A percentile compares a stretch with the other conserved stretches of the same genome.
Evolutionary conservation across 2,888 invertebrate genomes (phyloP).

Genomic region (Calliopum simillimum): DNA sequence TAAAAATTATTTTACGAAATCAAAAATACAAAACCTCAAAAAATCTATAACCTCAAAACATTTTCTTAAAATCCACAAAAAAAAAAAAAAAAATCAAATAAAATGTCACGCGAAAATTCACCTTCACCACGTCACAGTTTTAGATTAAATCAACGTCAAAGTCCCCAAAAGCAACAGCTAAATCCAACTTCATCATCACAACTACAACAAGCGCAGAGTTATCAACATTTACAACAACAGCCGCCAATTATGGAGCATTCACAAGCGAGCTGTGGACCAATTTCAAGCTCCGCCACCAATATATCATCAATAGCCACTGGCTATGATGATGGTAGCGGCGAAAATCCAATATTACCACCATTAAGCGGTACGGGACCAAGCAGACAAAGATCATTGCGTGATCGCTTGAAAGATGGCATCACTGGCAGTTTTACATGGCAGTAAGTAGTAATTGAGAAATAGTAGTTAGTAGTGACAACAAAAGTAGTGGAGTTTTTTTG

Average conservation of each 20-base stretch:
- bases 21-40: not conserved
- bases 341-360: slow-evolving; percentile 63
- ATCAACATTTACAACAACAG: slow-evolving; percentile 44
- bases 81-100: slow-evolving; percentile 28
- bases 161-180: slow-evolving; percentile 45
- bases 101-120: slow-evolving; percentile 66
- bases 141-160: slow-evolving; percentile 50
- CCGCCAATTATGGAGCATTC: slow-evolving; percentile 59
- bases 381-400: slow-evolving; percentile 81
- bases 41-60: slow-evolving; percentile 4
- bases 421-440: slow-evolving; percentile 84
- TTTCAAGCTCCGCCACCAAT: slow-evolving; percentile 62
- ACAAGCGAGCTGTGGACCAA: slow-evolving; percentile 26
- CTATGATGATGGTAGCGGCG: slow-evolving; percentile 58
- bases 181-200: slow-evolving; percentile 30
- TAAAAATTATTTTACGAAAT: slow-evolving; percentile 30
- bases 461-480: slow-evolving; percentile 16
- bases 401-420: slow-evolving; percentile 82
- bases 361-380: slow-evolving; percentile 71
- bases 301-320: slow-evolving; percentile 55
- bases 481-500: slow-evolving; percentile 6
- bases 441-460: slow-evolving; percentile 74
- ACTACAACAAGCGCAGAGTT: slow-evolving; percentile 43
- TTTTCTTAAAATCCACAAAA: slow-evolving; percentile 15
- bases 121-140: slow-evolving; percentile 65